These are phyloP conservation scores for Agapornis canus DNA, from an alignment of 2,797 vertebrate genomes.

Conservation along the genomic window DNA sequence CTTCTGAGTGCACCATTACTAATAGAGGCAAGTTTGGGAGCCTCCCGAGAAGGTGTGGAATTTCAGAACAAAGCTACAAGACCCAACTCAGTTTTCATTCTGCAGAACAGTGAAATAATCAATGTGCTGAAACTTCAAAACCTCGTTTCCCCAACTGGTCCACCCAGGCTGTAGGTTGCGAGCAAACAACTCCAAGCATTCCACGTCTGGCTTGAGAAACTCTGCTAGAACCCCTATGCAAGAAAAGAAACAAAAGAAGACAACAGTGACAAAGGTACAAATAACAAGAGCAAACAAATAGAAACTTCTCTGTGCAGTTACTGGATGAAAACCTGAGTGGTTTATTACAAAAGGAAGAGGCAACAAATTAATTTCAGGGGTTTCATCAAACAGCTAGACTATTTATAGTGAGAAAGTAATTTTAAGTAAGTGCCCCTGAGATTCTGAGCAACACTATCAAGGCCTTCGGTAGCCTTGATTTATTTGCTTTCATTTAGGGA, in stretches of 20 bases:
- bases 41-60: not conserved
- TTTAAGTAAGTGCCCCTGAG: constrained; percentile 72
- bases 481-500: constrained; percentile 74
- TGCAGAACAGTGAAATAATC: constrained; percentile 83
- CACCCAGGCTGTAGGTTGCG: constrained; percentile 91
- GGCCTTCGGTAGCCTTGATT: constrained; percentile 66
- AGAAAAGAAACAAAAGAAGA: not conserved
- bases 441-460: constrained; percentile 58
- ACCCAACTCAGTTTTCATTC: constrained; percentile 40
- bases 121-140: constrained; percentile 91
- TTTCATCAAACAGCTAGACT: constrained; percentile 70
- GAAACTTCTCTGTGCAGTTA: constrained; percentile 51
- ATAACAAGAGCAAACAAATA: constrained; percentile 14
- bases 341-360: constrained; percentile 63
- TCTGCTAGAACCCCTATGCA: constrained; percentile 86
- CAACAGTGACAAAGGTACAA: constrained; percentile 37
- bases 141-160: constrained; percentile 99
- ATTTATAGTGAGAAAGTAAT: constrained; percentile 73
- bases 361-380: constrained; percentile 73
- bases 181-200: constrained; percentile 93
- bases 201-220: constrained; percentile 78
- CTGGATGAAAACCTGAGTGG: constrained; percentile 30
- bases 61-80: not conserved
- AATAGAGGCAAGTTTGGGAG: constrained; percentile 1
- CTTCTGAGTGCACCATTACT: not conserved